phyloP scores from a whole-genome alignment of 2,113 vertebrate genomes.

The Upupa epops region DNA sequence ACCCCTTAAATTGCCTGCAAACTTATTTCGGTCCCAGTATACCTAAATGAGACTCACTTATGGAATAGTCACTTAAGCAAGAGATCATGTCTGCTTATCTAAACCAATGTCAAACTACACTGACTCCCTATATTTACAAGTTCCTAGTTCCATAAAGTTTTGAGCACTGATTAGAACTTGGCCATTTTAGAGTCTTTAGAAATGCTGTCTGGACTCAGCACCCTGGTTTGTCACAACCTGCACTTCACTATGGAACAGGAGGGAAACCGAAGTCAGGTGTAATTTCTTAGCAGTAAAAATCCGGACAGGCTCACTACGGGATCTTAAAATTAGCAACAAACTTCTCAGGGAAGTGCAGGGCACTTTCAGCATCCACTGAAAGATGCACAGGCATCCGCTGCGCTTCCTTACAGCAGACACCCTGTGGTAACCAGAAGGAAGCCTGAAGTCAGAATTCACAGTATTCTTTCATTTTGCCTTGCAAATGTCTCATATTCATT shows the following conservation, averaged over 20 bases:
- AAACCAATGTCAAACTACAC: neutral
- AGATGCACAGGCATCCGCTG: neutral
- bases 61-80: neutral
- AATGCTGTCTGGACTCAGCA: neutral
- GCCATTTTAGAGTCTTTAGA: neutral
- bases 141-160: neutral
- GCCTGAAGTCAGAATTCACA: neutral
- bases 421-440: neutral
- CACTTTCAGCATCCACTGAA: neutral
- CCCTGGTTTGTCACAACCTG: neutral
- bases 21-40: neutral
- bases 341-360: neutral
- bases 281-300: neutral
- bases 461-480: neutral
- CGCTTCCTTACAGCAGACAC: fast-evolving
- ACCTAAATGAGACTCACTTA: neutral
- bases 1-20: neutral
- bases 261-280: neutral
- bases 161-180: fast-evolving
- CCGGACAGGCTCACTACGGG: neutral
- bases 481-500: neutral
- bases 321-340: neutral
- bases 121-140: neutral
- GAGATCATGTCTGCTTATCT: neutral
- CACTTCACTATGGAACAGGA: neutral